Conservation (phyloP, 2,113 vertebrate genomes). For the mouse (Mus musculus) region GRCm39 chr1:120928501-120929000, state of each 20-base stretch:
- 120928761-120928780: neutral
- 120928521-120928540: neutral
- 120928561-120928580: neutral
- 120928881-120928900: no score
- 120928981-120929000: no score
- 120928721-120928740: neutral
- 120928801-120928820: neutral
- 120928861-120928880: neutral
- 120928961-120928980: no score
- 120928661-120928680: neutral
- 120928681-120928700: neutral
- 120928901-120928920: no score
- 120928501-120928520: neutral
- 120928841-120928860: neutral
- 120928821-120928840: neutral
- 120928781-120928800: neutral
- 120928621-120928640: neutral
- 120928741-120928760: neutral
- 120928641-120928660: neutral
- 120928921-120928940: no score
- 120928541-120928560: neutral
- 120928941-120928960: no score
- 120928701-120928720: neutral
- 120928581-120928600: neutral
- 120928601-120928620: neutral